Percentiles rank a stretch among this genome's conserved stretches.
Conservation (phyloP, 2,797 vertebrate species). For the Danio albolineatus region DNA sequence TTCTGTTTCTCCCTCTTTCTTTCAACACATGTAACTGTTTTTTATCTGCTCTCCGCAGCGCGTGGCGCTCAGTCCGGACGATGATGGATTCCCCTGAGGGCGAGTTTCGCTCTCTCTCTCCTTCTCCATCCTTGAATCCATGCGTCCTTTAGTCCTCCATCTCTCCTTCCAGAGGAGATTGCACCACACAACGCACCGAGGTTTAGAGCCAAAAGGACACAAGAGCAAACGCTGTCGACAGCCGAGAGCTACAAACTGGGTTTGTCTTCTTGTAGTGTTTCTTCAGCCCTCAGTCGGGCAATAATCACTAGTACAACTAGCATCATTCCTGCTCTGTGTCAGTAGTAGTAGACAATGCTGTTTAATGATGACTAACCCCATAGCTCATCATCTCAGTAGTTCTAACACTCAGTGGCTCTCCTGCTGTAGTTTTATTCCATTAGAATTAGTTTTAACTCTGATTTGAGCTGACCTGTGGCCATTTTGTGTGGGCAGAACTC, state of each 20-base stretch:
- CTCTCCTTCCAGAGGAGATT: slow-evolving; percentile 67
- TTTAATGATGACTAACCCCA: slow-evolving; percentile 77
- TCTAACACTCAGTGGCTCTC: slow-evolving; percentile 33
- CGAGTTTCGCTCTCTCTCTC: slow-evolving; percentile 57
- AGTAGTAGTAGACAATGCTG: slow-evolving; percentile 69
- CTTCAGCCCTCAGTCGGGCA: slow-evolving; percentile 55
- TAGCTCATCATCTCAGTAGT: slow-evolving; percentile 40
- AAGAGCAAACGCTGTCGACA: slow-evolving; percentile 33
- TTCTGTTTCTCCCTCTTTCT: slow-evolving; percentile 1
- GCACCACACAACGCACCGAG: slow-evolving; percentile 69
- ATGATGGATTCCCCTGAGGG: slow-evolving; percentile 94
- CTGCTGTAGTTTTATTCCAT: neutral
- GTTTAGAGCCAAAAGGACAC: slow-evolving; percentile 58
- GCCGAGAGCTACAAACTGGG: slow-evolving; percentile 42
- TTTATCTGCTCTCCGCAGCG: slow-evolving; percentile 89
- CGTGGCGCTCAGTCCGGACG: slow-evolving; percentile 95
- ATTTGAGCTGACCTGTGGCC: slow-evolving; percentile 61
- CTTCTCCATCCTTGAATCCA: slow-evolving; percentile 59
- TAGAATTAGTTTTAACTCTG: slow-evolving; percentile 29
- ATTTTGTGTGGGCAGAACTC: slow-evolving; percentile 54
- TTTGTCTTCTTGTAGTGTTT: slow-evolving; percentile 49
- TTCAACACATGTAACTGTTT: slow-evolving; percentile 60
- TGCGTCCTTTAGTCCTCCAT: slow-evolving; percentile 66
- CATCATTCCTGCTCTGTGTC: slow-evolving; percentile 61
- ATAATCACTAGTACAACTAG: slow-evolving; percentile 65